These are phyloP conservation scores for Plutella xylostella DNA, from an alignment of 2,888 invertebrate genomes.

Conservation along the genomic window DNA sequence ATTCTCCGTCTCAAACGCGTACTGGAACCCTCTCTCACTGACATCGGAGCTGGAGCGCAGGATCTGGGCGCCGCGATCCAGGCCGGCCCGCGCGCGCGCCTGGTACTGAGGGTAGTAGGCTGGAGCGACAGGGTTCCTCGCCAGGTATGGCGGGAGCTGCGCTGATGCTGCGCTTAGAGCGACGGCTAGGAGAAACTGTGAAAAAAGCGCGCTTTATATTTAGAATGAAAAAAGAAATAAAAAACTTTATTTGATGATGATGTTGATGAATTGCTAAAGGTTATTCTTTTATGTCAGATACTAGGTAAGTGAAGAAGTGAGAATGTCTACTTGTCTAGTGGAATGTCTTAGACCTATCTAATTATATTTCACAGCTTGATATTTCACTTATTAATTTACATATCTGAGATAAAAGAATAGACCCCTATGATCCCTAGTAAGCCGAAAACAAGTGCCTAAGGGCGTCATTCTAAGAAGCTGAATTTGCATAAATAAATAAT, in stretches of 20 bases:
- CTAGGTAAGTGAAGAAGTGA: too few species aligned
- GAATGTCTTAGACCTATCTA: not conserved
- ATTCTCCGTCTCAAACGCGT: constrained; percentile 74
- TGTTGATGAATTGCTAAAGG: too few species aligned
- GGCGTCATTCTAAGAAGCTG: too few species aligned
- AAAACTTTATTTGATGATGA: too few species aligned
- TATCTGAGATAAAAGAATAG: too few species aligned
- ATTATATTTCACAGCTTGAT: not conserved
- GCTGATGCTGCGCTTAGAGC: constrained; percentile 39
- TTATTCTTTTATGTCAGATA: too few species aligned
- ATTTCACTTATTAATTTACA: too few species aligned
- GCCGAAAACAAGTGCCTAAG: too few species aligned
- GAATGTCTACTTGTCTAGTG: too few species aligned
- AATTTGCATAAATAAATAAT: too few species aligned
- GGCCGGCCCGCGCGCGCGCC: constrained; percentile 32
- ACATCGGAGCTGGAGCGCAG: constrained; percentile 44
- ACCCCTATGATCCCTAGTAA: too few species aligned
- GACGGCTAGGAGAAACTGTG: constrained; percentile 44
- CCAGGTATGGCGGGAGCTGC: constrained; percentile 31
- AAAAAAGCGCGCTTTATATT: not conserved
- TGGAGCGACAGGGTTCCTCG: constrained; percentile 21
- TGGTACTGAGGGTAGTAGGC: constrained; percentile 26
- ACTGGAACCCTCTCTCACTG: constrained; percentile 49
- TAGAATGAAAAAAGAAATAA: too few species aligned
- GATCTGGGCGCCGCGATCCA: constrained; percentile 47